These are phyloP conservation scores for Takifugu bimaculatus DNA, from an alignment of 2,113 vertebrate species.

Conservation along the genomic window DNA sequence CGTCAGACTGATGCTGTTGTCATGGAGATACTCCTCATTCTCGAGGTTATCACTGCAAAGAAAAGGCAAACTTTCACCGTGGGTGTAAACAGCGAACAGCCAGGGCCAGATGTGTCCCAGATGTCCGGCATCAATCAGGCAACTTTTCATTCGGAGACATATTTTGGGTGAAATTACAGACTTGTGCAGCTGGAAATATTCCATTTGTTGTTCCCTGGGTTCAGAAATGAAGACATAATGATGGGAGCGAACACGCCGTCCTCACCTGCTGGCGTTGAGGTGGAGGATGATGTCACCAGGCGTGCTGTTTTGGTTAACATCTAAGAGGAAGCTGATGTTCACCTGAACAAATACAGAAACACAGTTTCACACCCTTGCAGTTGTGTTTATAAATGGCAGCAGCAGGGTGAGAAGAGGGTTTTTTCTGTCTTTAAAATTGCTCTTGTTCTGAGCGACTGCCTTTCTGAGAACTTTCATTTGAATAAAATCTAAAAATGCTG, in stretches of 20 bases:
- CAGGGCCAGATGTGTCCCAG: too few relatives aligned
- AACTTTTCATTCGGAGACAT: too few relatives aligned
- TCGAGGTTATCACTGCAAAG: conserved; percentile 81
- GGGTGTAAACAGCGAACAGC: too few relatives aligned
- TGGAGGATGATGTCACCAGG: conserved; percentile 80
- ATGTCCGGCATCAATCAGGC: too few relatives aligned
- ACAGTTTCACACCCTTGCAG: neutral
- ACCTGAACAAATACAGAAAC: conserved; percentile 68
- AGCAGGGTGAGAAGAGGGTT: neutral
- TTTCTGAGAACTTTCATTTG: neutral
- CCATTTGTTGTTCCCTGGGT: neutral
- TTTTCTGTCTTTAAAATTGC: neutral
- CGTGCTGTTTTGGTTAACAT: conserved; percentile 83
- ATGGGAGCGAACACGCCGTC: neutral
- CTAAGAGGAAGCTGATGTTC: conserved; percentile 86
- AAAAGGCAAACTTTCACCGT: conserved; percentile 6
- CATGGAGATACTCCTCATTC: conserved; percentile 62
- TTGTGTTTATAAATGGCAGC: neutral
- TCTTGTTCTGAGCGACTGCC: neutral
- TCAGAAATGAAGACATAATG: neutral
- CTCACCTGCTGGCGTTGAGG: conserved; percentile 83
- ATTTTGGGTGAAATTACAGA: neutral
- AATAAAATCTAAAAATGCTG: neutral
- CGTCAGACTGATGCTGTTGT: conserved; percentile 73
- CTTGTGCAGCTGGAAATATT: neutral